Evolutionary conservation across 2,797 vertebrate species (phyloP).

Genomic region (Melanotaenia boesemani): DNA sequence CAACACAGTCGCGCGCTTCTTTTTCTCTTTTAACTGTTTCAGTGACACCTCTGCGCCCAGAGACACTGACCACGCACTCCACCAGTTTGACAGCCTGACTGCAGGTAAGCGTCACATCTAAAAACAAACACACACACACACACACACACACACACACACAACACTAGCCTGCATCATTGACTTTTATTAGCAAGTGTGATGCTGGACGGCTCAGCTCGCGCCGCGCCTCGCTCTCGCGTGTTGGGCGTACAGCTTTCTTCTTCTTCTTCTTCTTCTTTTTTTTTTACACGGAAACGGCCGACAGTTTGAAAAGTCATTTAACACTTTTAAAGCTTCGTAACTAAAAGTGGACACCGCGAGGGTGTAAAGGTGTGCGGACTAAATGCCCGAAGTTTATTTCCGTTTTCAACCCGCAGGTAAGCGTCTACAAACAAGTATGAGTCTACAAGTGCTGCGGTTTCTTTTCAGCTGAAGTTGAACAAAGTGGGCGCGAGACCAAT

Average conservation of each 20-base stretch:
- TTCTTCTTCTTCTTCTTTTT: neutral
- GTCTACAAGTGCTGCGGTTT: neutral
- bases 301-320: neutral
- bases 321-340: neutral
- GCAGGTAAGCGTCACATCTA: neutral
- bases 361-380: slow-evolving; percentile 15
- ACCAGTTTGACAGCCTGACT: neutral
- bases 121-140: too few relatives aligned
- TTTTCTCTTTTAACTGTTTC: neutral
- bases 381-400: neutral
- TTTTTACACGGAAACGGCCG: slow-evolving; percentile 35
- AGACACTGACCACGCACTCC: neutral
- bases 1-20: neutral
- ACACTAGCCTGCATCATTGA: too few relatives aligned
- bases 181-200: too few relatives aligned
- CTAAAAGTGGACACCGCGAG: neutral
- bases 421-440: neutral
- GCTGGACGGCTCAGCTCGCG: neutral
- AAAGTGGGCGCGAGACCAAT: neutral
- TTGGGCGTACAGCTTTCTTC: slow-evolving; percentile 62
- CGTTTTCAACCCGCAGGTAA: slow-evolving; percentile 29
- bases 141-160: too few relatives aligned
- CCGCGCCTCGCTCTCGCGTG: neutral
- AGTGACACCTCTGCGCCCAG: neutral
- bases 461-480: neutral